A percentile compares a stretch with the other conserved stretches of the same genome.
Evolutionary conservation across 2,888 invertebrate genomes (phyloP).

Genomic region (Tricholauxania praeusta): DNA sequence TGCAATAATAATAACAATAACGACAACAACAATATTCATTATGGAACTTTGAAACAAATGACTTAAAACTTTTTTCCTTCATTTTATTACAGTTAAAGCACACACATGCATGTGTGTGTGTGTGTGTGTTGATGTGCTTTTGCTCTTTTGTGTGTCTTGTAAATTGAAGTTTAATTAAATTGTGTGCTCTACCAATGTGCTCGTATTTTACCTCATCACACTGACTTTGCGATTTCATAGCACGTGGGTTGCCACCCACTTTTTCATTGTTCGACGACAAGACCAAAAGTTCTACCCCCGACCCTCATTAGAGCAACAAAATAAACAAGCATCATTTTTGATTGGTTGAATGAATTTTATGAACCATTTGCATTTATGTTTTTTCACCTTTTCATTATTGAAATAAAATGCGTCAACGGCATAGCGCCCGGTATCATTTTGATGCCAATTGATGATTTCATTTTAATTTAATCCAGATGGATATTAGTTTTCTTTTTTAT

Average conservation of each 20-base stretch:
- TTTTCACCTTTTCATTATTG: no score
- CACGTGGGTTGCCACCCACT: background rate
- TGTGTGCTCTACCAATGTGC: conserved; percentile 21
- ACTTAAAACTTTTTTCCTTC: conserved; percentile 29
- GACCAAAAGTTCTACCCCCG: background rate
- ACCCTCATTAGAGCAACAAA: conserved; percentile 4
- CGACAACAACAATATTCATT: conserved; percentile 36
- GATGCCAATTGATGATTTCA: no score
- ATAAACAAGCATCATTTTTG: conserved; percentile 20
- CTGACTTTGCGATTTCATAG: background rate
- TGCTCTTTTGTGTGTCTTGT: conserved; percentile 11
- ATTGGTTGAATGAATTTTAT: conserved; percentile 26
- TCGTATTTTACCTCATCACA: background rate
- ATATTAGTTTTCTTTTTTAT: no score
- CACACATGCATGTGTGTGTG: background rate
- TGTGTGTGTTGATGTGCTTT: background rate
- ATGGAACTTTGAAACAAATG: conserved; percentile 31
- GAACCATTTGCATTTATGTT: conserved; percentile 16
- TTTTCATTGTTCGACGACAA: background rate
- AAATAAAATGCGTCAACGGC: no score
- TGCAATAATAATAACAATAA: conserved; percentile 37
- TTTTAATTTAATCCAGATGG: no score
- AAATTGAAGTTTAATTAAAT: conserved; percentile 38
- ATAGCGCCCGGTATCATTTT: no score
- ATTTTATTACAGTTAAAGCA: conserved; percentile 1